These are phyloP conservation scores for Agrotis puta DNA, from an alignment of 2,888 invertebrate species.

Conservation along the genomic window DNA sequence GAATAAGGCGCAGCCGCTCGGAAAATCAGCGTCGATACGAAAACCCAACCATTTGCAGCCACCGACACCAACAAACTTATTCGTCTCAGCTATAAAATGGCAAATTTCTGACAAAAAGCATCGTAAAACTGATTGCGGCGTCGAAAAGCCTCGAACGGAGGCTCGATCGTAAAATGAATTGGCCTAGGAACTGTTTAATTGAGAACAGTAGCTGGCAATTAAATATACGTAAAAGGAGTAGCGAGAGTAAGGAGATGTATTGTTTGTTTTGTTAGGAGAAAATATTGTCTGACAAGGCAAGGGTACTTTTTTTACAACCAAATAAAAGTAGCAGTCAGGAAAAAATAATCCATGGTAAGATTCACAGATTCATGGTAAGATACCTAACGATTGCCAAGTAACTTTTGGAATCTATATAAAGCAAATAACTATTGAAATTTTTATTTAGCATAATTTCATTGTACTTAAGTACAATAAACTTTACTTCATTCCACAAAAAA, in stretches of 20 bases:
- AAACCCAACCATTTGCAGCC: constrained; percentile 39
- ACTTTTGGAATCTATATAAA: no score
- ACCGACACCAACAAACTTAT: constrained; percentile 65
- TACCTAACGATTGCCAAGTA: no score
- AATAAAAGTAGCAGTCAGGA: no score
- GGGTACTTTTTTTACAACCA: no score
- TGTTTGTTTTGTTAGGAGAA: constrained; percentile 61
- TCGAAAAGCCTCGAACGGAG: constrained; percentile 78
- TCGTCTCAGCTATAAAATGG: constrained; percentile 75
- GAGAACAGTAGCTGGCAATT: constrained; percentile 78
- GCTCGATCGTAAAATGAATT: constrained; percentile 85
- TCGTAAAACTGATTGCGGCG: constrained; percentile 85
- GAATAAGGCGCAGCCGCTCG: constrained; percentile 14
- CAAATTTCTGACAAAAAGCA: constrained; percentile 81
- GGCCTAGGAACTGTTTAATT: constrained; percentile 85
- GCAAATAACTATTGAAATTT: no score
- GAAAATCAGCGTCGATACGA: constrained; percentile 40
- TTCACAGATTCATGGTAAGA: no score
- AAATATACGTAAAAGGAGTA: constrained; percentile 77
- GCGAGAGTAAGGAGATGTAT: constrained; percentile 64
- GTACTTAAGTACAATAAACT: no score
- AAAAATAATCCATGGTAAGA: no score
- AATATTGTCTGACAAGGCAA: constrained; percentile 43
- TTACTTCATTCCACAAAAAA: no score
- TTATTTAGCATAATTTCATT: no score